Evolutionary conservation across 2,113 vertebrate genomes (phyloP).

Genomic region (Scortum barcoo): DNA sequence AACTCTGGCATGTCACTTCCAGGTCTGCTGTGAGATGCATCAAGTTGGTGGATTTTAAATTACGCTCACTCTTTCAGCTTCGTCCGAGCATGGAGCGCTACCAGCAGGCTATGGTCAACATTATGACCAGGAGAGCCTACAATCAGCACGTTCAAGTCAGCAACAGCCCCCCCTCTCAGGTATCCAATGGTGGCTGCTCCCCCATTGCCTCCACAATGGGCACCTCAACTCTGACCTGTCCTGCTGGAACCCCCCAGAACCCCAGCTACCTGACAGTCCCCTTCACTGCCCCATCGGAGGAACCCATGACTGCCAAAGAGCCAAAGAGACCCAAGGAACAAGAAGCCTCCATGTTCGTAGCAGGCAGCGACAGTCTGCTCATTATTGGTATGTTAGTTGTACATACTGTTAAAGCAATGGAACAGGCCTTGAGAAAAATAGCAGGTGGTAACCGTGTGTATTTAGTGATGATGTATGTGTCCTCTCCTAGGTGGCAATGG

Average conservation of each 20-base stretch:
- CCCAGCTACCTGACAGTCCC: conserved; percentile 78
- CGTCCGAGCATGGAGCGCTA: conserved; percentile 87
- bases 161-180: conserved; percentile 37
- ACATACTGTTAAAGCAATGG: background rate
- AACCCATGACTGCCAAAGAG: conserved; percentile 76
- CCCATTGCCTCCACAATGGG: background rate
- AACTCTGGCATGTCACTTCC: background rate
- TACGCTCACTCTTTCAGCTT: conserved; percentile 79
- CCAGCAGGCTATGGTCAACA: conserved; percentile 87
- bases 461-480: conserved; percentile 17
- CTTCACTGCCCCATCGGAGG: conserved; percentile 68
- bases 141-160: conserved; percentile 50
- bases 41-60: conserved; percentile 1
- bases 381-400: conserved; percentile 83
- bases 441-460: background rate
- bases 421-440: background rate
- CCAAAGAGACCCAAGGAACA: conserved; percentile 83
- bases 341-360: conserved; percentile 88
- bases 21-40: background rate
- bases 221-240: conserved; percentile 41
- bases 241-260: conserved; percentile 65
- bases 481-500: conserved; percentile 86
- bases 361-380: conserved; percentile 80
- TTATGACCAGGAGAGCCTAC: conserved; percentile 77
- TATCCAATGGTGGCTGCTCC: background rate